Conservation (phyloP, 2,888 invertebrate species). For the Iselma pallidipennis region DNA sequence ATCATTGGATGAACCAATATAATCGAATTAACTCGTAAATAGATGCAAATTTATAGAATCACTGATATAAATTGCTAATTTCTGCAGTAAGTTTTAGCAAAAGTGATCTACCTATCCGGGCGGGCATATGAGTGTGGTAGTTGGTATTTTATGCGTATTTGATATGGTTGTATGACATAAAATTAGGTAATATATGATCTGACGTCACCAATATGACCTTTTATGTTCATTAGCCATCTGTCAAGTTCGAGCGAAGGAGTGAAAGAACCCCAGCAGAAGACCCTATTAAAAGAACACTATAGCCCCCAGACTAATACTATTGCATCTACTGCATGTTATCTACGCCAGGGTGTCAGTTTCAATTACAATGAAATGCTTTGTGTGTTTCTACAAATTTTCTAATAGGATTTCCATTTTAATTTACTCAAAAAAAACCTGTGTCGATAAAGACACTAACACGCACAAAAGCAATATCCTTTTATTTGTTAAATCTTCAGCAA, state of each 20-base stretch:
- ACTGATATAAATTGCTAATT: no score
- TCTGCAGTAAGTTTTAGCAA: no score
- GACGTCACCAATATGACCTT: conserved; percentile 54
- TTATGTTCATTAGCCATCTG: conserved; percentile 51
- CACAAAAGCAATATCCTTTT: background rate
- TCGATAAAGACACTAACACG: background rate
- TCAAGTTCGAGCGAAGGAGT: conserved; percentile 43
- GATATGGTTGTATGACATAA: conserved; percentile 42
- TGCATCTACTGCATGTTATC: conserved; percentile 44
- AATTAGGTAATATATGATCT: conserved; percentile 39
- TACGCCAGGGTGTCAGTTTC: conserved; percentile 51
- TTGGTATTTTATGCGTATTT: no score
- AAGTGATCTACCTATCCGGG: no score
- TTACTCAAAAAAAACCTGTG: background rate
- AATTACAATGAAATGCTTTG: conserved; percentile 42
- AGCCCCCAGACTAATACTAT: conserved; percentile 47
- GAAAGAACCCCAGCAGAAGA: conserved; percentile 36
- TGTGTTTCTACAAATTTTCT: conserved; percentile 26
- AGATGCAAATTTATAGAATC: no score
- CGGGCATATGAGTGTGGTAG: no score
- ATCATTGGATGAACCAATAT: background rate
- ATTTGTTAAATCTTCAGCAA: background rate
- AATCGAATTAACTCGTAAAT: background rate
- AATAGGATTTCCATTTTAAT: conserved; percentile 7
- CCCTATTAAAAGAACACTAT: conserved; percentile 5